Evolutionary conservation across 2,888 invertebrate species (phyloP).

Genomic region (Microdon myrmicae): DNA sequence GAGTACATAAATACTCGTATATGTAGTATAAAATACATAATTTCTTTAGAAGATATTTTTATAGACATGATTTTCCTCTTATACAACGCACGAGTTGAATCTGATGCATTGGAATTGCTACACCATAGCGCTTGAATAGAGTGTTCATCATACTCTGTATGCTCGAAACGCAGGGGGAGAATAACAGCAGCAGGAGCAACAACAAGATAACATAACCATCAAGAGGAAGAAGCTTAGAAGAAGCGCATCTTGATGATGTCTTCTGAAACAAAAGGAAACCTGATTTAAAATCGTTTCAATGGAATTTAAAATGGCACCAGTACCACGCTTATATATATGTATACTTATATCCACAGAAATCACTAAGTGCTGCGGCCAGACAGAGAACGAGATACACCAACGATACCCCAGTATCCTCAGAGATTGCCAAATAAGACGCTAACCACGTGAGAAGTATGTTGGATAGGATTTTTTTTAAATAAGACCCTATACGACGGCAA

Average conservation of each 20-base stretch:
- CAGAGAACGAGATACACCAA: slow-evolving; percentile 24
- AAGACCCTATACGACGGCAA: slow-evolving; percentile 19
- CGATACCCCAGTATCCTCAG: neutral
- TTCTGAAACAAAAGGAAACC: slow-evolving; percentile 52
- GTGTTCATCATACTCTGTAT: slow-evolving; percentile 23
- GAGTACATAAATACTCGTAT: slow-evolving; percentile 15
- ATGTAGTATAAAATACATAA: slow-evolving; percentile 39
- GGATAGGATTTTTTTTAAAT: slow-evolving; percentile 14
- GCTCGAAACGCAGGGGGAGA: slow-evolving; percentile 35
- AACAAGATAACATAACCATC: slow-evolving; percentile 12
- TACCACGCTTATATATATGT: no score
- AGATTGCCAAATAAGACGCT: slow-evolving; percentile 7
- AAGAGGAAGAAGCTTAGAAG: slow-evolving; percentile 47
- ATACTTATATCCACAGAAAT: no score
- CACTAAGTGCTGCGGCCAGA: slow-evolving; percentile 26
- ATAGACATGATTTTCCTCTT: slow-evolving; percentile 53
- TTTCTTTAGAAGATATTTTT: slow-evolving; percentile 52
- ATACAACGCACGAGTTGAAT: slow-evolving; percentile 28
- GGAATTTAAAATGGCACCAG: slow-evolving; percentile 55
- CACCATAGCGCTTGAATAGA: slow-evolving; percentile 37
- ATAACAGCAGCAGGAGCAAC: neutral
- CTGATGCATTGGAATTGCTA: slow-evolving; percentile 38
- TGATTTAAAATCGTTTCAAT: slow-evolving; percentile 54
- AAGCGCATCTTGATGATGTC: slow-evolving; percentile 51
- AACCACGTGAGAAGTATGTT: slow-evolving; percentile 8